Base-by-base conservation (phyloP, 2,797 vertebrate genomes). In the Rhabdophis nuchalis region DNA sequence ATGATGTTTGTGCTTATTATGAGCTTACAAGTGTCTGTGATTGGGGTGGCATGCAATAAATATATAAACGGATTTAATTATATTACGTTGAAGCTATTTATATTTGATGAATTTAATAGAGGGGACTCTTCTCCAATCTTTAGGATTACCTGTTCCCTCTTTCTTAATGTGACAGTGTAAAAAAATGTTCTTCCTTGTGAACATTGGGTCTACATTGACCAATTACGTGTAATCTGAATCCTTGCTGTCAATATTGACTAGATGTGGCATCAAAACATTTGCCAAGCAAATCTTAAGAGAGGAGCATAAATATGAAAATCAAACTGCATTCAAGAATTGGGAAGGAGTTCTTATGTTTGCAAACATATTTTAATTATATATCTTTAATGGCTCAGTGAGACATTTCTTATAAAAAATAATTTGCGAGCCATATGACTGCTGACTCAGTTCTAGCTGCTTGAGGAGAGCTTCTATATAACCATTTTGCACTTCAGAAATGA, bases 281-380 rank as follows among this genome's bases (percentile, higher is more conserved):
- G 29, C 14, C 18, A 57, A 89, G 46, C 50, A 92, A 90, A 50
- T 36, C 89, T 72, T 86, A 89, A 27, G n/a, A 20, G 41, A 53
- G 77, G 72, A 25, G 41, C 58, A 57, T 60, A 87, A 90, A 53
- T 5, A 90, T 14, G 14, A 53, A 77, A 72, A 87, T 54, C 20
- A 10, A 36, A 29, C 11, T 58, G 25, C 27, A 85, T 85, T 56
- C 56, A 32, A 23, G 25, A 61, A 61, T 13, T 90, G 41, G n/a
- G 36, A 82, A 41, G 56, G 29, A n/a, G 60, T 60, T 18, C 11
- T 72, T 87, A 82, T 52, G 56, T 60, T 82, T 90, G 54, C 61
- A 88, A 90, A 89, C 86, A 36, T 20, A 86, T 88, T 90, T 60
- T 90, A 87, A 92, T 90, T 90, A 60, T n/a, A 87, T 36, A 57